Evolutionary conservation across 2,113 vertebrate species (phyloP).

Genomic region (Pachypanchax playfairii): DNA sequence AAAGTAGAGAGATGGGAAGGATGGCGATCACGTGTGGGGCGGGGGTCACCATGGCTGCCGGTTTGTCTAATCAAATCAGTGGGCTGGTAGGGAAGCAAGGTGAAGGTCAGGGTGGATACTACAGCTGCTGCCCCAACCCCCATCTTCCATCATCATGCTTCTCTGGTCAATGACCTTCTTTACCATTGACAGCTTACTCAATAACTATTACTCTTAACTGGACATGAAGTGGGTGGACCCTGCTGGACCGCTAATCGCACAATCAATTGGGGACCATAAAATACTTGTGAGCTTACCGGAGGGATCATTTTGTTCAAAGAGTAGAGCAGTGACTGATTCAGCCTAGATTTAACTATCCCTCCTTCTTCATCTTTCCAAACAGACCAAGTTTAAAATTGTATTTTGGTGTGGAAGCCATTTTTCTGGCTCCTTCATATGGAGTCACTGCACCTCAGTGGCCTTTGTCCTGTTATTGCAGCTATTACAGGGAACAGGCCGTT

Average conservation of each 20-base stretch:
- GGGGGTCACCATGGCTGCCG: constrained; percentile 44
- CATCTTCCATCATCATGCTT: constrained; percentile 23
- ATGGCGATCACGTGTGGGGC: constrained; percentile 27
- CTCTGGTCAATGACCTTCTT: constrained; percentile 60
- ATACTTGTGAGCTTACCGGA: constrained; percentile 58
- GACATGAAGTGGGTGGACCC: constrained; percentile 68
- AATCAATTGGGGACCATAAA: constrained; percentile 73
- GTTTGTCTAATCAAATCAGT: constrained; percentile 54
- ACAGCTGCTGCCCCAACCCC: constrained; percentile 21
- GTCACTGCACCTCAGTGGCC: constrained; percentile 12
- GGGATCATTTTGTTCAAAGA: constrained; percentile 56
- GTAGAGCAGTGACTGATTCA: constrained; percentile 48
- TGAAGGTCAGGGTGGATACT: constrained; percentile 62
- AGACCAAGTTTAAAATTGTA: background rate
- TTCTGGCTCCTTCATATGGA: background rate
- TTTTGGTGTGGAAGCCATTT: background rate
- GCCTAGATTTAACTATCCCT: too few species aligned
- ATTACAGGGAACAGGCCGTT: constrained; percentile 34
- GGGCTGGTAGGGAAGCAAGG: constrained; percentile 33
- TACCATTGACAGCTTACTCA: constrained; percentile 71
- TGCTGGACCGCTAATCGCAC: constrained; percentile 62
- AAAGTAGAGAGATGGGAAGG: constrained; percentile 32
- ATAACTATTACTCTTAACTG: constrained; percentile 75
- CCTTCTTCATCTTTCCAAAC: background rate
- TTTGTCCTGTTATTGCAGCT: constrained; percentile 43